A percentile compares a stretch with the other conserved stretches of the same genome.
Conservation (phyloP, 2,888 invertebrate species). For the Abscondita cerata region DNA sequence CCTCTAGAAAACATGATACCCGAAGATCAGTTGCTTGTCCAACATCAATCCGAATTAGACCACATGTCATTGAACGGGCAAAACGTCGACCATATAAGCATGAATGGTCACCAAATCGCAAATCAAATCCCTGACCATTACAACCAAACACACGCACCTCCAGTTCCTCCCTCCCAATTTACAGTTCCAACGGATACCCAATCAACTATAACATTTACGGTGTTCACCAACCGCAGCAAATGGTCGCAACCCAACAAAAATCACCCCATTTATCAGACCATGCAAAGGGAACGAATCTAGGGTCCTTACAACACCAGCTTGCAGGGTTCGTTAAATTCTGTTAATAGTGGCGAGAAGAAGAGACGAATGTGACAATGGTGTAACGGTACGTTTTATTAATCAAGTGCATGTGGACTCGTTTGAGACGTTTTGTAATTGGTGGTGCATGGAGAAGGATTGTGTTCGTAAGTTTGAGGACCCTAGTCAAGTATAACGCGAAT, state of each 20-base stretch:
- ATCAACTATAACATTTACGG: slow-evolving; percentile 59
- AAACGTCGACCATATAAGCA: slow-evolving; percentile 53
- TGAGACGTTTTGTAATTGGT: slow-evolving; percentile 40
- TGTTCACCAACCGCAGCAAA: slow-evolving; percentile 52
- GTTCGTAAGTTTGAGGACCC: slow-evolving; percentile 16
- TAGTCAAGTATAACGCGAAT: slow-evolving; percentile 17
- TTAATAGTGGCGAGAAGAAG: slow-evolving; percentile 64
- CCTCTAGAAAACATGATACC: slow-evolving; percentile 53
- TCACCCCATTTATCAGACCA: slow-evolving; percentile 56
- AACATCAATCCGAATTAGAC: slow-evolving; percentile 53
- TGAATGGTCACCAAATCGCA: slow-evolving; percentile 51
- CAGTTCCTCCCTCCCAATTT: slow-evolving; percentile 64
- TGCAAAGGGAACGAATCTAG: slow-evolving; percentile 55
- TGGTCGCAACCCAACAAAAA: slow-evolving; percentile 42
- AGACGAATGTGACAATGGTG: slow-evolving; percentile 68
- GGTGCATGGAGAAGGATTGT: slow-evolving; percentile 1
- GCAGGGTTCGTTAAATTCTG: slow-evolving; percentile 65
- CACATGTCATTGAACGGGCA: slow-evolving; percentile 53
- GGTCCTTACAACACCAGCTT: slow-evolving; percentile 61
- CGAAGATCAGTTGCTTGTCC: slow-evolving; percentile 48
- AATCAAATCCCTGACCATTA: slow-evolving; percentile 48
- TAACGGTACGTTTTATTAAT: slow-evolving; percentile 57
- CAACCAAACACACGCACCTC: slow-evolving; percentile 49
- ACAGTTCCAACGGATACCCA: slow-evolving; percentile 56
- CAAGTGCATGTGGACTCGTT: slow-evolving; percentile 46